Base-by-base conservation (phyloP, 1,140 invertebrate genomes). In the Drosophila equinoxialis region DNA sequence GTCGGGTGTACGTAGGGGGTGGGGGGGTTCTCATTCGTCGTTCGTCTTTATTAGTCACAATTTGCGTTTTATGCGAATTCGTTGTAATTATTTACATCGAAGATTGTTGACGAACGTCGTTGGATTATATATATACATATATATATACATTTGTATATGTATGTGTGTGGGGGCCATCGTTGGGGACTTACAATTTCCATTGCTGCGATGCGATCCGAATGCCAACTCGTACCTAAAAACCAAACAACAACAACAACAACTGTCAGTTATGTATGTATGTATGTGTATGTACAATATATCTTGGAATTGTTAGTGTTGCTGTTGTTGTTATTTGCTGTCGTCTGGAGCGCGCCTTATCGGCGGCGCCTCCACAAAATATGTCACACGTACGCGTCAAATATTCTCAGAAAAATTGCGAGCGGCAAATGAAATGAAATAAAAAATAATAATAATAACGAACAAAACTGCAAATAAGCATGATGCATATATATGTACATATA, bases 281-380 rank as follows among this genome's bases (percentile, higher is more conserved):
- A 51, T 51, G 4, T 48, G n/a, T 45, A 51, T 51, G 11, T 48
- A 45, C n/a, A 14, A 75, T 68, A 75, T 59, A 76, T 86, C 79
- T 75, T 85, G 75, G 79, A 71, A 70, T 82, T 85, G 71, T 65
- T 61, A 65, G 48, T 55, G 51, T 75, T 64, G 62, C 65, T 64
- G 67, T 76, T 65, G 37, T 39, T 64, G 45, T 54, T 64, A 61
- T 68, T 54, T 68, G 62, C 17, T 41, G 48, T 39, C 41, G 68
- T 76, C 68, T 65, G 71, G 65, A 72, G 65, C 74, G 68, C 77
- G 81, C 63, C 82, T 86, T 82, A 86, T 87, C 82, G 76, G 79
- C 83, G 83, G 79, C 83, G 83, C 83, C 82, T 86, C 82, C 83
- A 86, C 75, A 74, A 85, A 86, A 82, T 86, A 82, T 86, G 79